Base-by-base conservation (phyloP, 2,113 vertebrate species). In the Calonectris borealis region DNA sequence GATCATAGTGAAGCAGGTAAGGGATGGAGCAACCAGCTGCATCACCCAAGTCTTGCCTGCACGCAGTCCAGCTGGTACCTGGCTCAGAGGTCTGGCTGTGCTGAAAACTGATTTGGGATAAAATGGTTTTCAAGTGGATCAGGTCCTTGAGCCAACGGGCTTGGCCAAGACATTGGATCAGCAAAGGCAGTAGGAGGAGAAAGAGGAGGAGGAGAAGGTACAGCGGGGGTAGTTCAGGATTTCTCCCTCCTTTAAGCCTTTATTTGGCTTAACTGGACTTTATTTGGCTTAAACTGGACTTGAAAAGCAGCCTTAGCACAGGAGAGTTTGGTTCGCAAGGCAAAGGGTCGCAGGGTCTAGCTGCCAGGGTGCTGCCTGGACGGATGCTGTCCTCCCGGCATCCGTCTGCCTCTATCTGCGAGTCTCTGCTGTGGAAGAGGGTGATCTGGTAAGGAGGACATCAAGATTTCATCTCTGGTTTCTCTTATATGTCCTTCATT, bases 401-500 rank as follows among this genome's bases (percentile, higher is more conserved):
- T 62, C 75, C 57, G 1, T 24, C 61, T 93, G 55, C 68, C 42
- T 71, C 70, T 40, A 3, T 34, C 32, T 29, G 54, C 13, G 75
- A 80, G 49, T 55, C 38, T 78, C 86, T 84, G 65, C 66, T 27
- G 3, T 4, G 19, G 57, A 21, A 76, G 26, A 69, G n/a, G 11
- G 38, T 61, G 77, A 65, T 49, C 34, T 52, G 57, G 13, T 31
- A 20, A 1, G 9, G 52, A 77, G 48, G 27, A 87, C 82, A 92
- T 88, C 88, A 94, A n/a, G 29, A 34, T 77, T 96, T 94, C 73
- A 54, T 22, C 65, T 64, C 73, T 60, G 51, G 51, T 91, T 87
- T 96, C 75, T 88, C 62, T 94, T 48, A 2, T 2, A 26, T 12
- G 54, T 48, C 88, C 78, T 96, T 95, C 84, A 51, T n/a, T 86